Conservation (phyloP, 2,797 vertebrate species). For the Manis crassicaudata region DNA sequence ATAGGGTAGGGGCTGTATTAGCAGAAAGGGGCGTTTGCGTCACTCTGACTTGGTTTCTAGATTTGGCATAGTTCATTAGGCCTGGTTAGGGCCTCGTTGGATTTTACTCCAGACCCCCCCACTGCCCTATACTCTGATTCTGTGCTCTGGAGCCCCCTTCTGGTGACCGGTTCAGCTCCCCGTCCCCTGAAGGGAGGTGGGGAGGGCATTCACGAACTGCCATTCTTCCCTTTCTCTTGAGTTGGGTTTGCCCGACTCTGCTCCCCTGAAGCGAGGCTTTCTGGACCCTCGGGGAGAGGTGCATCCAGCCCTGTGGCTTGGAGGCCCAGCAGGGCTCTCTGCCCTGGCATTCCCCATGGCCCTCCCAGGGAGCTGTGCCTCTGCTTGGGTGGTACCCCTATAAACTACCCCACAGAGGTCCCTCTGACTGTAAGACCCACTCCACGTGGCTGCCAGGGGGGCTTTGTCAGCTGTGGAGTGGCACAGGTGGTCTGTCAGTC, state of each 20-base stretch:
- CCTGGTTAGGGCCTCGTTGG: not conserved
- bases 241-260: not conserved
- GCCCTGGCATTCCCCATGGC: not conserved
- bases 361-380: not conserved
- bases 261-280: not conserved
- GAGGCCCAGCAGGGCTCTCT: not conserved
- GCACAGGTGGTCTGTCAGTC: not conserved
- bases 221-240: not conserved
- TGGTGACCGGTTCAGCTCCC: accelerated
- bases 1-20: not conserved
- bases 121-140: not conserved
- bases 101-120: not conserved
- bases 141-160: not conserved
- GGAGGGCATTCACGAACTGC: not conserved
- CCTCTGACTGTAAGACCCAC: not conserved
- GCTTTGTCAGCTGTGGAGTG: not conserved
- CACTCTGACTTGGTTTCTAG: not conserved
- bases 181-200: not conserved
- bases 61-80: not conserved
- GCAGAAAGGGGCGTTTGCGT: accelerated
- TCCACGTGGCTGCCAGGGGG: not conserved
- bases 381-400: not conserved
- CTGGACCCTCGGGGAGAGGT: not conserved
- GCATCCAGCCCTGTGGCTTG: not conserved
- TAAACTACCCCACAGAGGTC: too few relatives aligned